These are phyloP conservation scores for Herpailurus yagouaroundi DNA, from an alignment of 2,113 vertebrate species.

Conservation along the genomic window DNA sequence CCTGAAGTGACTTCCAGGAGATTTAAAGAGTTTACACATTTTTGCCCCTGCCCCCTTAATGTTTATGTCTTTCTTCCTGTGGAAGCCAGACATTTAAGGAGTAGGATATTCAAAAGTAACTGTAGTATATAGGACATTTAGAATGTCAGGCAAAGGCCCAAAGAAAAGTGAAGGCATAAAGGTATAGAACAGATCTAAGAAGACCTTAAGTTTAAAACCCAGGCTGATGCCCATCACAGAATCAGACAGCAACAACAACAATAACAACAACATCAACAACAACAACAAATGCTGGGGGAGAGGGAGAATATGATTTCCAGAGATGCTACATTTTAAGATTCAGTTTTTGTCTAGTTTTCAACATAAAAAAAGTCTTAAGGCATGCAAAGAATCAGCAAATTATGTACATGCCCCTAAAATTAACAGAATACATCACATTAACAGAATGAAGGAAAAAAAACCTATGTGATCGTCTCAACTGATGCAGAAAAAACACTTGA, in stretches of 20 bases:
- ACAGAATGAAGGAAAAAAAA: neutral
- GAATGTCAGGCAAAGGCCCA: neutral
- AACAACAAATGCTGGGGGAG: neutral
- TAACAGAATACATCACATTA: neutral
- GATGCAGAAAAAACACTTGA: neutral
- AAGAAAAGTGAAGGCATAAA: neutral
- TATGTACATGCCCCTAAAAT: neutral
- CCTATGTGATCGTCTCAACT: neutral
- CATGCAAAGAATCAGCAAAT: neutral
- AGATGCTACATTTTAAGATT: neutral
- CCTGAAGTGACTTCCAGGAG: neutral
- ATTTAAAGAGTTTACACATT: neutral
- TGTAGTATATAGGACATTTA: neutral
- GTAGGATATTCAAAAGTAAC: neutral
- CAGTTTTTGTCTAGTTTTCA: neutral
- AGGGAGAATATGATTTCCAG: neutral
- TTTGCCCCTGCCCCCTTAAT: neutral
- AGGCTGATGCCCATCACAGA: neutral
- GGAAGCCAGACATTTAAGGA: neutral
- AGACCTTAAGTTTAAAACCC: neutral
- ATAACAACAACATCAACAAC: neutral
- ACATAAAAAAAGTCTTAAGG: neutral
- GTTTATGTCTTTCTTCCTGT: neutral
- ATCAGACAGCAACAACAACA: neutral
- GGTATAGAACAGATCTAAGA: neutral